phyloP scores from a whole-genome alignment of 64 coral and sea anemone species.

The Anthopleura sola region DNA sequence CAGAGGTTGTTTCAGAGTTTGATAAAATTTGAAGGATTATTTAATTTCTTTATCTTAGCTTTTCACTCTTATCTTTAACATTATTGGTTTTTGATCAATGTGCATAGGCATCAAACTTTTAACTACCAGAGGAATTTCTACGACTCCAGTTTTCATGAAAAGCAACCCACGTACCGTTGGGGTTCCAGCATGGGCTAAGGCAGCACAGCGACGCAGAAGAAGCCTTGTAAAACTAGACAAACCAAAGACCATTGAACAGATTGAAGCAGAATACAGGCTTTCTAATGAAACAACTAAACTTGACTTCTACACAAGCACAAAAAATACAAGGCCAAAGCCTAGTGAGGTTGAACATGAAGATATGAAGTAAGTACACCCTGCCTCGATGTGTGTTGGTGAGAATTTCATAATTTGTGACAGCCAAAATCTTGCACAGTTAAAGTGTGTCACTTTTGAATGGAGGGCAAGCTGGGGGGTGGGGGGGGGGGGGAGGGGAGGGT shows the following conservation, averaged over 20 bases:
- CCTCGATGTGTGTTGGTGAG: too few species aligned
- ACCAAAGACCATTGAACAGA: slow-evolving; percentile 78
- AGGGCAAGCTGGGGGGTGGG: too few species aligned
- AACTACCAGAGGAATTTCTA: slow-evolving; percentile 40
- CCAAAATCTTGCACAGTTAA: too few species aligned
- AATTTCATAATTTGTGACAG: too few species aligned
- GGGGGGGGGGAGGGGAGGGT: too few species aligned
- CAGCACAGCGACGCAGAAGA: slow-evolving; percentile 60
- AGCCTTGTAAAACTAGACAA: slow-evolving; percentile 73
- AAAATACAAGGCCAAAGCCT: not conserved
- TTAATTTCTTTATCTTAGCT: too few species aligned
- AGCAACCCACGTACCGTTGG: slow-evolving; percentile 89
- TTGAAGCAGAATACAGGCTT: slow-evolving; percentile 76
- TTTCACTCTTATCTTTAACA: too few species aligned
- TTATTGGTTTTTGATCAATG: not conserved
- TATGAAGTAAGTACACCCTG: slow-evolving; percentile 40
- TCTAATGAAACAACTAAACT: slow-evolving; percentile 71
- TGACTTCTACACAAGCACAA: slow-evolving; percentile 79
- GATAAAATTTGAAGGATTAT: too few species aligned
- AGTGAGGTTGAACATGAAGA: slow-evolving; percentile 14
- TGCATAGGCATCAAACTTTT: not conserved
- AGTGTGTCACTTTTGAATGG: too few species aligned
- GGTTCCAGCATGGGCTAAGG: slow-evolving; percentile 94
- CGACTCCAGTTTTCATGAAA: slow-evolving; percentile 41
- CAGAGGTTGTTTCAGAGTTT: too few species aligned